These are phyloP conservation scores for Thumatha senex DNA, from an alignment of 2,888 invertebrate genomes.

Conservation along the genomic window DNA sequence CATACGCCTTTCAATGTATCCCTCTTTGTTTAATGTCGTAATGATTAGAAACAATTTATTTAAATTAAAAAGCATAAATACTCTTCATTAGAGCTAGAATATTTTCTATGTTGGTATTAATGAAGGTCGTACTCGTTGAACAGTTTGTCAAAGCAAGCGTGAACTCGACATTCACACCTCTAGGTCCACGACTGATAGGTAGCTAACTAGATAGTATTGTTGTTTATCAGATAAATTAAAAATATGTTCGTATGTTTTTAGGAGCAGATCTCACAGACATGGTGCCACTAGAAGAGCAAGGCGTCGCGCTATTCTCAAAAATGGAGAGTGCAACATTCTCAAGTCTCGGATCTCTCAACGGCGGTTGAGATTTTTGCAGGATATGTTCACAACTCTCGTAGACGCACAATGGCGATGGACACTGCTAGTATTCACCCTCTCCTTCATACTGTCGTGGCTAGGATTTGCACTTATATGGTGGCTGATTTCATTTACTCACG, in stretches of 20 bases:
- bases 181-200: conserved; percentile 43
- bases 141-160: conserved; percentile 53
- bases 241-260: conserved; percentile 68
- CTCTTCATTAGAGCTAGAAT: conserved; percentile 47
- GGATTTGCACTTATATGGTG: conserved; percentile 94
- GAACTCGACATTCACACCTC: conserved; percentile 68
- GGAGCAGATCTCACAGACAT: conserved; percentile 87
- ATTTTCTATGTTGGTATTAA: conserved; percentile 72
- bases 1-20: conserved; percentile 41
- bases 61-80: conserved; percentile 52
- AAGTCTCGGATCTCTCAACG: conserved; percentile 94
- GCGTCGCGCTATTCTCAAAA: conserved; percentile 95
- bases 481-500: conserved; percentile 93
- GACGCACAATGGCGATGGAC: conserved; percentile 97
- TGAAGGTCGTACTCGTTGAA: conserved; percentile 61
- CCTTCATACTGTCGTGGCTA: conserved; percentile 94
- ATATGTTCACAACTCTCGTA: conserved; percentile 94
- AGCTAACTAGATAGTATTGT: conserved; percentile 47
- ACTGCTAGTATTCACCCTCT: conserved; percentile 91
- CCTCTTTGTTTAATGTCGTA: conserved; percentile 38
- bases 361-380: conserved; percentile 89
- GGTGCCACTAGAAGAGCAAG: conserved; percentile 88
- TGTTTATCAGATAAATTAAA: conserved; percentile 40
- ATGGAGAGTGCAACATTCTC: conserved; percentile 97
- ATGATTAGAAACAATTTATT: conserved; percentile 48